Evolutionary conservation across 2,888 invertebrate species (phyloP).

Genomic region (Abscondita cerata): DNA sequence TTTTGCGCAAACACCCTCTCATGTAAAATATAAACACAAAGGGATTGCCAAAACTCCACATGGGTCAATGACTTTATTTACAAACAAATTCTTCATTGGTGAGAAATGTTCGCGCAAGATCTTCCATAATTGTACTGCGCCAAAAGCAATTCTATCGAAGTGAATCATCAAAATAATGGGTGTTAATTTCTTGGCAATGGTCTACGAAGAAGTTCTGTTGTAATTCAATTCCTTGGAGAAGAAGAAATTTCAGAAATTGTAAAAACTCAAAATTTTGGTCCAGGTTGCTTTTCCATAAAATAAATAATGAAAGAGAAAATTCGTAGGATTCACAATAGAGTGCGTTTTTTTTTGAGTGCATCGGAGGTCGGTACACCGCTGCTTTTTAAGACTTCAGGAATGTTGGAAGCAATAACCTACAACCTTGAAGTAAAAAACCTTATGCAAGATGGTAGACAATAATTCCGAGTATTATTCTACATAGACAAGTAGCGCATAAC

Average conservation of each 20-base stretch:
- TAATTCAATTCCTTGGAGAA: too few relatives aligned
- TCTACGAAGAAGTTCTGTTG: not conserved
- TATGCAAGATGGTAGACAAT: conserved; percentile 34
- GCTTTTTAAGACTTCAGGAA: conserved; percentile 30
- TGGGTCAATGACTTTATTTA: too few relatives aligned
- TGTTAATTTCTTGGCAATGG: not conserved
- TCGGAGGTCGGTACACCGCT: conserved; percentile 31
- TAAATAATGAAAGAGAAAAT: not conserved
- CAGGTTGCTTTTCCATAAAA: not conserved
- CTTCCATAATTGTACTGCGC: too few relatives aligned
- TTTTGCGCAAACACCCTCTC: too few relatives aligned
- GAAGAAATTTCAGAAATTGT: too few relatives aligned
- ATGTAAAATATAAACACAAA: too few relatives aligned
- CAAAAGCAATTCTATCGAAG: not conserved
- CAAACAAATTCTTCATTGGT: too few relatives aligned
- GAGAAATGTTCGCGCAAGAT: too few relatives aligned
- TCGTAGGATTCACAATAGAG: not conserved
- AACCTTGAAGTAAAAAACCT: conserved; percentile 35
- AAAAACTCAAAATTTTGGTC: too few relatives aligned
- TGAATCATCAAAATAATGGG: not conserved
- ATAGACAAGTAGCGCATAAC: conserved; percentile 26
- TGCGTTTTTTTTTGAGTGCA: conserved; percentile 33
- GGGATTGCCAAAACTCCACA: too few relatives aligned
- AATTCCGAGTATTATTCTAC: conserved; percentile 27
- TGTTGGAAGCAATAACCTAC: conserved; percentile 37